phyloP scores from a whole-genome alignment of 2,113 vertebrate genomes.

The Microcebus ravelobensis region DNA sequence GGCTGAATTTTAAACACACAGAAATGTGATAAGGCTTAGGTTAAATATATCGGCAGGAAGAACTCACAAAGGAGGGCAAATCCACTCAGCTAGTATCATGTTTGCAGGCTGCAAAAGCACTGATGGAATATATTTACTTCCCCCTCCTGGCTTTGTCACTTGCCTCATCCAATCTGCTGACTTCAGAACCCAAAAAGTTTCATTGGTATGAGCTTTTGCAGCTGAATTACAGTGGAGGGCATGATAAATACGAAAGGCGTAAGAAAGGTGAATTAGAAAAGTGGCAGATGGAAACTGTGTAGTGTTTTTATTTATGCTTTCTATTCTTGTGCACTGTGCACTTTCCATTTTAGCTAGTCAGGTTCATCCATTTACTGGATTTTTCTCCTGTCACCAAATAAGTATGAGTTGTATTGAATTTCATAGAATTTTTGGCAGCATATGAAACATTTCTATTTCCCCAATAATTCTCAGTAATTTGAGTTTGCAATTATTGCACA shows the following conservation, averaged over 20 bases:
- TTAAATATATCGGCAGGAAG: slow-evolving; percentile 35
- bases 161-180: slow-evolving; percentile 58
- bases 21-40: neutral
- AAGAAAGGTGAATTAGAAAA: slow-evolving; percentile 63
- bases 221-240: slow-evolving; percentile 54
- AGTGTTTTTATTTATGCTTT: slow-evolving; percentile 66
- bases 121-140: slow-evolving; percentile 56
- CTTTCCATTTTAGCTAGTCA: slow-evolving; percentile 60
- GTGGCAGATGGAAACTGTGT: slow-evolving; percentile 22
- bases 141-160: slow-evolving; percentile 24
- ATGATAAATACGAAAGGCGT: slow-evolving; percentile 35
- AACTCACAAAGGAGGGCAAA: slow-evolving; percentile 15
- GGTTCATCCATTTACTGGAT: slow-evolving; percentile 54
- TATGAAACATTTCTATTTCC: slow-evolving; percentile 33
- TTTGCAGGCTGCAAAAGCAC: slow-evolving; percentile 15
- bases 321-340: neutral
- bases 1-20: slow-evolving; percentile 54
- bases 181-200: slow-evolving; percentile 19
- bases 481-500: slow-evolving; percentile 14
- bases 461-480: slow-evolving; percentile 19
- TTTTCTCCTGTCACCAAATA: slow-evolving; percentile 62
- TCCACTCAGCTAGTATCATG: neutral
- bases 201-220: slow-evolving; percentile 39
- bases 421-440: slow-evolving; percentile 35
- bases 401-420: slow-evolving; percentile 59